These are phyloP conservation scores for Colletes latitarsis DNA, from an alignment of 1,140 invertebrate species.

Conservation along the genomic window DNA sequence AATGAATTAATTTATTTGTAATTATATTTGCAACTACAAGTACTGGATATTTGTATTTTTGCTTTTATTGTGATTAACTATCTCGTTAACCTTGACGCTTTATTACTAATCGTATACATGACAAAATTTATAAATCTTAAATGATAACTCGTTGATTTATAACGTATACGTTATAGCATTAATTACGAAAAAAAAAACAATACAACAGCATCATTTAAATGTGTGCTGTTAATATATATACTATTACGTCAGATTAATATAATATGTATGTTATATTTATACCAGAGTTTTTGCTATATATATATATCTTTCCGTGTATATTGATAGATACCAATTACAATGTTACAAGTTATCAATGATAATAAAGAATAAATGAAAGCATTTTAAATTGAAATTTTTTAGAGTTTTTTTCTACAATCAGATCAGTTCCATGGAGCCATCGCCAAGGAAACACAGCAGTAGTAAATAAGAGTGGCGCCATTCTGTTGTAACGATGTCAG, in stretches of 20 bases:
- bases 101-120: slow-evolving; percentile 19
- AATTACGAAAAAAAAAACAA: slow-evolving; percentile 28
- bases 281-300: slow-evolving; percentile 66
- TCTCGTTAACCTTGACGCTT: neutral
- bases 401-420: neutral
- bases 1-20: neutral
- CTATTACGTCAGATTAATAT: slow-evolving; percentile 42
- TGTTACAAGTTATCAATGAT: slow-evolving; percentile 56
- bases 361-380: slow-evolving; percentile 58
- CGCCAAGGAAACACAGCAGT: slow-evolving; percentile 56
- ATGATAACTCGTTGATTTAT: slow-evolving; percentile 17
- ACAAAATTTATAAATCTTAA: slow-evolving; percentile 37
- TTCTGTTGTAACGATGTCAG: neutral
- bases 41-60: slow-evolving; percentile 5
- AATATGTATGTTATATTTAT: slow-evolving; percentile 61
- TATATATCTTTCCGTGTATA: slow-evolving; percentile 35
- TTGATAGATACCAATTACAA: slow-evolving; percentile 28
- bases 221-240: neutral
- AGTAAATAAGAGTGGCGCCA: neutral
- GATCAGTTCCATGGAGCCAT: slow-evolving; percentile 20
- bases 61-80: neutral
- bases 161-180: slow-evolving; percentile 23
- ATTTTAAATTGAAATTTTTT: neutral
- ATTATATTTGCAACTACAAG: neutral
- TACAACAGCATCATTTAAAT: neutral